Evolutionary conservation across 1,140 invertebrate species (phyloP), one percentile per base, ranked within the genome.

Genomic region (Ericerus pela): DNA sequence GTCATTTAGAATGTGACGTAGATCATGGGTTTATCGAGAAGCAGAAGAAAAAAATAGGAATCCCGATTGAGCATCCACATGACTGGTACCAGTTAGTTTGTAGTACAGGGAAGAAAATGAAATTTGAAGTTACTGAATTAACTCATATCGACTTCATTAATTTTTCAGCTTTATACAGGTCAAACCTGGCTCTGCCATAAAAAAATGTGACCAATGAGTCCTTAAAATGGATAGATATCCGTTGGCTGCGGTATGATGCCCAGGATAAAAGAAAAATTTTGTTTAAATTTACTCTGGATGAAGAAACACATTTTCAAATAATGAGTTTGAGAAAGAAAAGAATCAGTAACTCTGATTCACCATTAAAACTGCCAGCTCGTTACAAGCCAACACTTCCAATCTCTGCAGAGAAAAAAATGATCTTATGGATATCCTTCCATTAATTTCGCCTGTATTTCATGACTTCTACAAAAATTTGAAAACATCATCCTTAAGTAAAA

Each of bases 1-100:
- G 61, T 14, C 64, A 61, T 60, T 55, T 64, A 51, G 63, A 53
- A 1, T 60, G 60, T 57, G 59, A 63, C 36, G 33, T 27, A 20
- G 60, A 62, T 31, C 54, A 62, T 57, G 62, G 54, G 20, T 14
- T 60, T 18, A 57, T 61, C 18, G 61, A 63, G 56, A 47, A 51
- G 30, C 31, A 47, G 30, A 55, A 55, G 47, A 47, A 55, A 30
- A 28, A 31, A 33, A 29, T 22, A 2, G 16, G 16, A 18, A 28
- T n/a, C 24, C 24, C 30, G 2, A 27, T 56, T 31, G 24, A 43
- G 20, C n/a, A 20, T 28, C 41, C 43, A 26, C 18, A 36, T 29
- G 20, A 56, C 16, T 56, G 43, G 30, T 47, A 56, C 16, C 27
- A 27, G 5, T 27, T 56, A 12, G 47, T 56, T 22, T 29, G 8